Evolutionary conservation across 2,888 invertebrate species (phyloP).

Genomic region (Tigriopus californicus): DNA sequence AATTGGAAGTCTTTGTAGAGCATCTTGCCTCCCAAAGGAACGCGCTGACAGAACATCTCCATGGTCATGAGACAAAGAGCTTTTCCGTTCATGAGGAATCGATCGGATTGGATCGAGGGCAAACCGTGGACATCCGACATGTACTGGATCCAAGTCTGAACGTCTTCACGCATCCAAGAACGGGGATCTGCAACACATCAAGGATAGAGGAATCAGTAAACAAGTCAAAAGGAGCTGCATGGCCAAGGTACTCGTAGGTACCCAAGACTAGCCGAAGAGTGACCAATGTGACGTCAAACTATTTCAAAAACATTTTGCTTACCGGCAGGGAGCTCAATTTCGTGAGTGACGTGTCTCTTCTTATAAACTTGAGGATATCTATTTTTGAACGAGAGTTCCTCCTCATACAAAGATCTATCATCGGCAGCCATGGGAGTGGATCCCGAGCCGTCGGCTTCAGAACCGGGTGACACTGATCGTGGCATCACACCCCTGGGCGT

Average conservation of each 20-base stretch:
- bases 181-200: constrained; percentile 39
- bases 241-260: neutral
- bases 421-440: neutral
- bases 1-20: constrained; percentile 50
- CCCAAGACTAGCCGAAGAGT: neutral
- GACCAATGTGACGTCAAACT: neutral
- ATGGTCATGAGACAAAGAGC: constrained; percentile 56
- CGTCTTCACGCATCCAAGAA: constrained; percentile 48
- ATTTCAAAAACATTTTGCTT: neutral
- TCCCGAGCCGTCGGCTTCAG: neutral
- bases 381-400: too few relatives aligned
- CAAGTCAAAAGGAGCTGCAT: neutral
- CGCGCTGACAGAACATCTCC: constrained; percentile 50
- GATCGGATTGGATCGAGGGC: constrained; percentile 36
- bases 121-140: constrained; percentile 39
- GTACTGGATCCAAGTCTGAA: constrained; percentile 42
- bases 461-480: neutral
- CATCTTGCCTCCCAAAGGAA: constrained; percentile 45
- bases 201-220: neutral
- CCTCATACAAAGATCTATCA: too few relatives aligned
- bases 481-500: neutral
- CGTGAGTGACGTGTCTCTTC: too few relatives aligned
- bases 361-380: too few relatives aligned
- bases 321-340: neutral
- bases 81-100: constrained; percentile 63